Base-by-base conservation (phyloP, 2,113 vertebrate species). In the Isurus oxyrinchus region DNA sequence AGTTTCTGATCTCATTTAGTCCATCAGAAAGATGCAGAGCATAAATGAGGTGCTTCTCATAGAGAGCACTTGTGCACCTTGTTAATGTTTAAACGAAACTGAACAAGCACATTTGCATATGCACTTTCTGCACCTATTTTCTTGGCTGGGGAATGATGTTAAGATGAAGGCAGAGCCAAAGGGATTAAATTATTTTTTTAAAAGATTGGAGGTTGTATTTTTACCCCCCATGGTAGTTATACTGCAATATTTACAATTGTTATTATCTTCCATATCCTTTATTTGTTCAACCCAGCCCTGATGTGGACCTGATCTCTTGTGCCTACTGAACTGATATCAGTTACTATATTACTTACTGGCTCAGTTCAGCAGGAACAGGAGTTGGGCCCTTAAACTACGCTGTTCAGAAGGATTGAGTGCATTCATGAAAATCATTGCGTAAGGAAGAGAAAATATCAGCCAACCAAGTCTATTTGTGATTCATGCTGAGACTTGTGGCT, bases 321-420 rank as follows among this genome's bases (percentile, higher is more conserved):
- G 99, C 99, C 99, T 99, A 99, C 99, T 99, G 99, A 99, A 98
- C 99, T 99, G 99, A 99, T 99, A 98, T 99, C 99, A 99, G 99
- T 99, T 98, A 98, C 99, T 98, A 97, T 98, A 98, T 98, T 97
- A 99, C 98, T 98, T 97, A 99, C 99, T 99, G 99, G 99, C 99
- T 99, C 99, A 99, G 99, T 99, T 99, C 99, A 99, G 99, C 99
- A 99, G 99, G 99, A 99, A 99, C 99, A 99, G 99, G 99, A 99
- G 99, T 99, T 98, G 98, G 98, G 98, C 98, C 99, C 98, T 97
- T 97, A 96, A 98, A 98, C 98, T 97, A 98, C 97, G 97, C 97
- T 97, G 96, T 97, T 97, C 94, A 96, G 96, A 96, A 88, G 96
- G 90, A 94, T 44, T 63, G 35, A 27, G 11, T 76, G 49, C 67